Base-by-base conservation (phyloP, 2,888 invertebrate genomes). In the Pimpla rufipes region DNA sequence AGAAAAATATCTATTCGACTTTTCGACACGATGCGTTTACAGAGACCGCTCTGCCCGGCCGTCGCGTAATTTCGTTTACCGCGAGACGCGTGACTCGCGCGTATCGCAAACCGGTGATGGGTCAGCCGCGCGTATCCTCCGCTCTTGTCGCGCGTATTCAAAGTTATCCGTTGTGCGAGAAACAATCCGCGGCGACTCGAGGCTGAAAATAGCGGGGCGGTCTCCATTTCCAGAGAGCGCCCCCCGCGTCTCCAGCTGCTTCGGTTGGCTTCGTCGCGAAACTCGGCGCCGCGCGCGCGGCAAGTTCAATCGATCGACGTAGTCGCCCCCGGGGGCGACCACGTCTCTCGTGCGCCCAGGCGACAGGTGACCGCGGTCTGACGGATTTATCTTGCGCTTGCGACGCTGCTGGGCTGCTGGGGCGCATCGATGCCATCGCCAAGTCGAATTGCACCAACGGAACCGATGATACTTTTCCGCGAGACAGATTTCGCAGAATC, bases 351-450 rank as follows among this genome's bases (percentile, higher is more conserved):
- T 37, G 40, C 37, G 62, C 35, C 11, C 29, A 59, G 57, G 23
- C 62, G 77, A 78, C 62, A 78, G 77, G 70, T 78, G 68, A 62
- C 70, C 68, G 70, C 16, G 8, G 50, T 70, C 70, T 78, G 62
- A 78, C 77, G 77, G 55, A 78, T 78, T 68, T 78, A 78, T 78
- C 50, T 78, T 70, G 35, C 50, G 37, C 55, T 47, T 40, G 47
- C 29, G n/a, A n/a, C n/a, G n/a, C n/a, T n/a, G n/a, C n/a, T n/a
- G n/a, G n/a, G n/a, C n/a, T n/a, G n/a, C n/a, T n/a, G n/a, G n/a
- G n/a, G n/a, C n/a, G n/a, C n/a, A n/a, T n/a, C n/a, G n/a, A n/a
- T n/a, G n/a, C n/a, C n/a, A n/a, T n/a, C n/a, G n/a, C n/a, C n/a
- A n/a, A n/a, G n/a, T n/a, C n/a, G n/a, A n/a, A n/a, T n/a, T n/a